Conservation (phyloP, 2,888 invertebrate genomes). For the Tillus elongatus region DNA sequence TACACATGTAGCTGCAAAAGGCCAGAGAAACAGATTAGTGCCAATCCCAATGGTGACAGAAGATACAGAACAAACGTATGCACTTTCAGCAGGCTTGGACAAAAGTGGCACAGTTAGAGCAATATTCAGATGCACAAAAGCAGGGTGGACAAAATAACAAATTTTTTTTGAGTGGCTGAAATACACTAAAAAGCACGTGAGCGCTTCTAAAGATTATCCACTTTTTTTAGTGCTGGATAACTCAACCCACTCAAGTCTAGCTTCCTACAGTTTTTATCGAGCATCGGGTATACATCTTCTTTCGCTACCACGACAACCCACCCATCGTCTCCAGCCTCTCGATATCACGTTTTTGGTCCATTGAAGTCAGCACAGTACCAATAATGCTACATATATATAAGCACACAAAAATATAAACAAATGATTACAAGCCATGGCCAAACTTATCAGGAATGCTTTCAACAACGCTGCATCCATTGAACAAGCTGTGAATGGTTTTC, state of each 20-base stretch:
- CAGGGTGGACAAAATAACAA: neutral
- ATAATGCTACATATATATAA: neutral
- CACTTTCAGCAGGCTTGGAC: constrained; percentile 2
- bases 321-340: constrained; percentile 4
- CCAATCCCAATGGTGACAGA: neutral
- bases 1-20: constrained; percentile 1
- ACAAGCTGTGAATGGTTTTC: constrained; percentile 1
- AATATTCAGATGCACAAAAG: neutral
- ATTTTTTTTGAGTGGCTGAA: neutral
- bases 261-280: constrained; percentile 2
- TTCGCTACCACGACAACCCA: neutral
- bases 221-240: neutral
- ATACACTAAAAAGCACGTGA: neutral
- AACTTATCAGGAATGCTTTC: neutral
- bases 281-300: neutral
- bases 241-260: constrained; percentile 4
- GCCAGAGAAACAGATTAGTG: constrained; percentile 4
- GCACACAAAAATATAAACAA: neutral
- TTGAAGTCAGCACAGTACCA: constrained; percentile 1
- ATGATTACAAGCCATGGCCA: neutral
- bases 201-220: constrained; percentile 1
- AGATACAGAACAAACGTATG: neutral
- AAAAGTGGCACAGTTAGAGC: constrained; percentile 1
- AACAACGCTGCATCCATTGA: neutral
- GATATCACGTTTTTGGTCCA: constrained; percentile 3